A percentile compares a stretch with the other conserved stretches of the same genome.
These are phyloP conservation scores for Pristionchus arcanus DNA, from an alignment of 2,888 invertebrate species.

Conservation along the genomic window DNA sequence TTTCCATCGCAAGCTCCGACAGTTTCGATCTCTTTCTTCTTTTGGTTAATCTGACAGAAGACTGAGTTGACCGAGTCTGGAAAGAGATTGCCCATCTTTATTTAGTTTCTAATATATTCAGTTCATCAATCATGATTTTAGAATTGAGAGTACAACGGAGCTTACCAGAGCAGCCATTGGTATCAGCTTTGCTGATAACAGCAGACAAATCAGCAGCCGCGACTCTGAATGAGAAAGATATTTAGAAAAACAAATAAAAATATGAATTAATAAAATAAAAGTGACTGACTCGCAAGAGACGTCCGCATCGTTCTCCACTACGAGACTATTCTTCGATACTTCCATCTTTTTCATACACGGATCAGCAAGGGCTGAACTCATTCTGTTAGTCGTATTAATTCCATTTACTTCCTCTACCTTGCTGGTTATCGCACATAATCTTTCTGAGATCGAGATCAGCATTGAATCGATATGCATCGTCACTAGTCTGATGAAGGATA, in stretches of 20 bases:
- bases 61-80: background rate
- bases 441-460: slow-evolving; percentile 25
- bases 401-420: background rate
- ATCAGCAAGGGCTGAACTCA: background rate
- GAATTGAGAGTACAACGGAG: background rate
- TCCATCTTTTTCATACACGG: background rate
- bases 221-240: background rate
- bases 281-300: slow-evolving; percentile 11
- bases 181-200: background rate
- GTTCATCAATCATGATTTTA: too few relatives aligned
- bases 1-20: slow-evolving; percentile 35
- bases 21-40: slow-evolving; percentile 16
- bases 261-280: background rate
- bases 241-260: background rate
- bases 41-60: background rate
- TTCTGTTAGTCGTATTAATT: background rate
- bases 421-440: slow-evolving; percentile 25
- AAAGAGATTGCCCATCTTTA: too few relatives aligned
- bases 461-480: background rate
- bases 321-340: background rate
- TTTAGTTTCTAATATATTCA: too few relatives aligned
- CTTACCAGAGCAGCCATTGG: background rate
- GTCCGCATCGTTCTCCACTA: background rate
- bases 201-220: background rate
- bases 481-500: background rate